Conservation (phyloP, 2,113 vertebrate genomes). For the Herpailurus yagouaroundi region DNA sequence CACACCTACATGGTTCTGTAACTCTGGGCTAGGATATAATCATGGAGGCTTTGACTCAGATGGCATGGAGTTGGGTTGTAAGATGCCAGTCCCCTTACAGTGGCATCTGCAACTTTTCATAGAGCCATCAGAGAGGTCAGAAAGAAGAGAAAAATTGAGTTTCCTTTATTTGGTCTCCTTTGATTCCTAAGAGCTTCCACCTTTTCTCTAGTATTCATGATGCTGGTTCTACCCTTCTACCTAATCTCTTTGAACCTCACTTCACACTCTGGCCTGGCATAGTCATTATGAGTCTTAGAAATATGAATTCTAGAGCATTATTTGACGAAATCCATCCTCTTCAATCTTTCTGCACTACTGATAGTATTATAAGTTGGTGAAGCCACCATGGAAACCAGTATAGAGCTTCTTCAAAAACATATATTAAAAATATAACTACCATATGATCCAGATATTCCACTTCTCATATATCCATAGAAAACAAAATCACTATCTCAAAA, state of each 20-base stretch:
- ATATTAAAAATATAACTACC: neutral
- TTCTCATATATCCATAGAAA: neutral
- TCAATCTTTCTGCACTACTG: neutral
- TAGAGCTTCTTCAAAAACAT: neutral
- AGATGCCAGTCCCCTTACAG: neutral
- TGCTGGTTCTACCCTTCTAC: neutral
- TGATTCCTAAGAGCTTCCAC: neutral
- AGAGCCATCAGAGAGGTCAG: neutral
- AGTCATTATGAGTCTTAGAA: neutral
- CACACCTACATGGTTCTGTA: neutral
- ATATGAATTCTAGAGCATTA: neutral
- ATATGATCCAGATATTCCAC: neutral
- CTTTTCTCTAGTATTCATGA: neutral
- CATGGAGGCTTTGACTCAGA: neutral
- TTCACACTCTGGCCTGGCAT: neutral
- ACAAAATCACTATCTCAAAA: neutral
- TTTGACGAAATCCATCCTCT: neutral
- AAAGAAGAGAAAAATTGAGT: neutral
- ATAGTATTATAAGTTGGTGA: neutral
- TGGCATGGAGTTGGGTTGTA: neutral
- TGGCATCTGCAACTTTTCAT: neutral
- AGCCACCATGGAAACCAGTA: neutral
- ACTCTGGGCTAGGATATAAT: neutral
- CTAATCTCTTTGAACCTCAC: neutral
- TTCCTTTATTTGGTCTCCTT: neutral